Conservation (phyloP, 2,797 vertebrate species). For the Onychomys leucogaster region DNA sequence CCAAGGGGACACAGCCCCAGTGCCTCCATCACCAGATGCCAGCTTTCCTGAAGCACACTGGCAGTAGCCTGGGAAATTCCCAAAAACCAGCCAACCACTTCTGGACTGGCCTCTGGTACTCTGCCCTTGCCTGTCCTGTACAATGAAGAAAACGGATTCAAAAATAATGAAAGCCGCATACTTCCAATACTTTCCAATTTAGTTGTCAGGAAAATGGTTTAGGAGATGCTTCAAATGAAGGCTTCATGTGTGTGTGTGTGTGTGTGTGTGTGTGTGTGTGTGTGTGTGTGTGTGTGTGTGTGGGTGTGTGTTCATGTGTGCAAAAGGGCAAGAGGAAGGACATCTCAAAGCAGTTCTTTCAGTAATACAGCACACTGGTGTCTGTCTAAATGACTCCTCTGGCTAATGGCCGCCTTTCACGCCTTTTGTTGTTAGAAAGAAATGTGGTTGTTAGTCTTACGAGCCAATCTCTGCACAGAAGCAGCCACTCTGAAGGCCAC, state of each 20-base stretch:
- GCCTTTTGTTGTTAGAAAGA: not conserved
- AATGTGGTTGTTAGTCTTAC: not conserved
- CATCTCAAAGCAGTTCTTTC: not conserved
- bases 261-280: not conserved
- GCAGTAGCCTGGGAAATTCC: not conserved
- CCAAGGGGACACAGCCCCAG: fast-evolving
- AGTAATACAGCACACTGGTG: not conserved
- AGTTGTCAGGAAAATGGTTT: not conserved
- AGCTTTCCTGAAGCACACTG: not conserved
- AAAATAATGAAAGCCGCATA: not conserved
- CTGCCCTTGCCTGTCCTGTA: not conserved
- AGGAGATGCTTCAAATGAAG: constrained; percentile 23
- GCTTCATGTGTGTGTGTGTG: not conserved
- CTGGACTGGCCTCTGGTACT: constrained; percentile 13
- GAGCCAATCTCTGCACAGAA: not conserved
- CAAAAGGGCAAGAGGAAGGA: not conserved
- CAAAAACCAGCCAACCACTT: not conserved
- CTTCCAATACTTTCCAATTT: constrained; percentile 35
- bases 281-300: fast-evolving
- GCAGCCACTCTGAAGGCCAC: not conserved
- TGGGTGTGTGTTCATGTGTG: not conserved
- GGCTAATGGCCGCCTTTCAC: not conserved
- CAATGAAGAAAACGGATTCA: constrained; percentile 3
- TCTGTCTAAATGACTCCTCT: not conserved
- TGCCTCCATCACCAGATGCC: not conserved